Conservation (phyloP, 2,797 vertebrate genomes). For the Diceros bicornis region DNA sequence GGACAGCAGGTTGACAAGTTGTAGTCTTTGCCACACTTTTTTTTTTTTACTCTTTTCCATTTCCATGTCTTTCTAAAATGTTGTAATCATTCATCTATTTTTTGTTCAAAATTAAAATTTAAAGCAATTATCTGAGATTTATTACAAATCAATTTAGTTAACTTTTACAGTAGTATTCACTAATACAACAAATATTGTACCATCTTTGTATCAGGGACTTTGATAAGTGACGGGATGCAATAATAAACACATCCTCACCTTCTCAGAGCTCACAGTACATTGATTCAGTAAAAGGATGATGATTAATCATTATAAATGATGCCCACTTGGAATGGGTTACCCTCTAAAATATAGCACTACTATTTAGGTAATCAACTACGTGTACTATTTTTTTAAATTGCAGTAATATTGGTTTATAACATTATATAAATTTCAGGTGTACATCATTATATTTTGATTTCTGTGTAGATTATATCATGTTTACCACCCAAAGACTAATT, state of each 20-base stretch:
- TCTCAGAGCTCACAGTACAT: conserved; percentile 1
- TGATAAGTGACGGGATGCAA: neutral
- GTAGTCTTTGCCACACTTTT: neutral
- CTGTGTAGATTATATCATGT: too few relatives aligned
- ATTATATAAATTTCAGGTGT: too few relatives aligned
- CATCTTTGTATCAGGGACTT: neutral
- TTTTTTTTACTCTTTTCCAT: neutral
- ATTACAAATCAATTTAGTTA: neutral
- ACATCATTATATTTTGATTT: too few relatives aligned
- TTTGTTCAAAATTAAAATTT: conserved; percentile 54
- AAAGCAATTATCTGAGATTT: conserved; percentile 22
- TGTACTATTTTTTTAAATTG: neutral
- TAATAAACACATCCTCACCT: neutral
- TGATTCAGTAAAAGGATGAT: neutral
- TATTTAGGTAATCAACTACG: neutral
- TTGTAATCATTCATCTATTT: neutral
- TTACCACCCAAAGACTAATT: too few relatives aligned
- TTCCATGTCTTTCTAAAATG: conserved; percentile 24
- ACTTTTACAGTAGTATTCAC: neutral
- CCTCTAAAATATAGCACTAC: neutral
- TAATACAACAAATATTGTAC: neutral
- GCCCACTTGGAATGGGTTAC: neutral
- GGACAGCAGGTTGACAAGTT: neutral
- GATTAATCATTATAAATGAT: neutral
- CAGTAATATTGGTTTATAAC: too few relatives aligned